Evolutionary conservation across 2,113 vertebrate genomes (phyloP), one percentile per base, ranked within the genome.

Genomic region (Daubentonia madagascariensis): DNA sequence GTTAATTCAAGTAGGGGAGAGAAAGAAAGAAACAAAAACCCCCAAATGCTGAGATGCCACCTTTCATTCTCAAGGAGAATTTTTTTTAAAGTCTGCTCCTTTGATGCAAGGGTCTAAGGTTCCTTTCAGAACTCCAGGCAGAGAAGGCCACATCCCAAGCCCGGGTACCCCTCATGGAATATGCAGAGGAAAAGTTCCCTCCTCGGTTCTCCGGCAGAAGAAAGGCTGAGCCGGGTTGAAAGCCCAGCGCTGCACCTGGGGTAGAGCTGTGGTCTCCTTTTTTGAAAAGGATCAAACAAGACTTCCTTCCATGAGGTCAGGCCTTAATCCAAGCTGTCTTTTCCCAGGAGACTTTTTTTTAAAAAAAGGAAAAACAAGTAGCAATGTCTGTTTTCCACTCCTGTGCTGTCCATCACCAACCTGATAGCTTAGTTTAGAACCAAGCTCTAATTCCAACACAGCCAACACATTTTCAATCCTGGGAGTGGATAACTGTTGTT

Each of bases 1-100:
- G 73, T 96, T 98, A 97, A 97, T 97, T 97, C 96, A 96, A 96
- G 70, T 43, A 89, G 86, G 68, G 16, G 54, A 95, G 48, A 85
- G 18, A 79, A 79, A 72, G 28, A 67, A 65, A 96, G 43, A 57
- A 95, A 85, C 4, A 88, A 89, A 84, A 63, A 20, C n/a, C 35
- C 35, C 81, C n/a, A 84, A 88, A 91, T 45, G 63, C 63, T 76
- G 67, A 96, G 67, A 57, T 13, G 4, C 35, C 37, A 70, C 75
- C 94, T 96, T 96, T 92, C 88, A 86, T 76, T 57, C 52, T 79
- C 28, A 54, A 35, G 68, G 28, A 68, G 10, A 65, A 63, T 37
- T 78, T 59, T 18, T 72, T 89, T 90, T 59, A 28, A 72, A 73
- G 52, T 63, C 28, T 84, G 18, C 3, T 92, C 37, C 14, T 95